Base-by-base conservation (phyloP, 1,140 invertebrate genomes). In the Magallana ariakensis region DNA sequence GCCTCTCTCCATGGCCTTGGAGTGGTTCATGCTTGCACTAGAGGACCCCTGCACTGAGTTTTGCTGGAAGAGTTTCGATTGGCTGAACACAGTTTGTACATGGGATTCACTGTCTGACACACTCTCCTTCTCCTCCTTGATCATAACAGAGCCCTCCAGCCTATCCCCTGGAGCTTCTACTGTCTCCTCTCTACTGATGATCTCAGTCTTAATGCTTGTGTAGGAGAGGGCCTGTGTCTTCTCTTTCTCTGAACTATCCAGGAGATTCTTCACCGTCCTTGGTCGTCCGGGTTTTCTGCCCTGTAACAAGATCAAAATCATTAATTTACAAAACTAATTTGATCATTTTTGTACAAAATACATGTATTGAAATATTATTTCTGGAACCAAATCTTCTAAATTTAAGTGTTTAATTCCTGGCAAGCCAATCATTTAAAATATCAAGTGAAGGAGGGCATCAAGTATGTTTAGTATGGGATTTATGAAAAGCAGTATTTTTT, bases 11-110 rank as follows among this genome's bases (percentile, higher is more conserved):
- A 60, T 46, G 55, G 53, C 55, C 19, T 16, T 58, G n/a, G 55
- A 84, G 19, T 84, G 55, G 82, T 53, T 86, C 62, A 70, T 57
- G 66, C 70, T 83, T 70, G 81, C 57, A 87, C 66, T 84, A 80
- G 83, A 80, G 57, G 81, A 26, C 58, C 22, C 82, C 84, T 87
- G 83, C 82, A 87, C 82, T 58, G 62, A 66, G 46, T 83, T 62
- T 57, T 83, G 86, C 80, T 80, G 53, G 87, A 88, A 88, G 9
- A 88, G 85, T 84, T 88, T 88, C 60, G 87, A 88, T 75, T 88
- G 87, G 75, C 82, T 88, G 15, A 85, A 85, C n/a, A 88, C 33
- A 75, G 62, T 80, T 80, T 16, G 13, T 10, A 53, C 70, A 82
- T 80, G 16, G 10, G 16, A 60, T 57, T 85, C 84, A 26, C 15